Conservation (phyloP, 2,797 vertebrate species). For the Ispidina picta region DNA sequence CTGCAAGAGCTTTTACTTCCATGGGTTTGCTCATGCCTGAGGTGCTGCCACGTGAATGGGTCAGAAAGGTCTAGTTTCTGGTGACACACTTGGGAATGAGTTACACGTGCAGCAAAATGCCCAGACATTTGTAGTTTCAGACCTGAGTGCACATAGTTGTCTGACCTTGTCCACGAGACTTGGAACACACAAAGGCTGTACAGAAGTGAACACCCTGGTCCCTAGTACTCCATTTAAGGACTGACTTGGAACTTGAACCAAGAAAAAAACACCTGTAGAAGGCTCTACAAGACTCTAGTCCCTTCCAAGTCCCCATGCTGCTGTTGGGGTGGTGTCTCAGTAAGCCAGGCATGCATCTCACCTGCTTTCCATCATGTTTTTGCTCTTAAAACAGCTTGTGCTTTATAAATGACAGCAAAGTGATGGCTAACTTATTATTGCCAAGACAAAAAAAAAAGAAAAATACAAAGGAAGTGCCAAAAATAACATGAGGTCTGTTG, state of each 20-base stretch:
- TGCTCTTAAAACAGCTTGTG: neutral
- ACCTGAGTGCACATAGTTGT: neutral
- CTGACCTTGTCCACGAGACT: neutral
- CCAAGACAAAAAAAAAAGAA: neutral
- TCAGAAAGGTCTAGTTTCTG: neutral
- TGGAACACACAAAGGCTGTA: neutral
- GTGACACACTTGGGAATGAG: neutral
- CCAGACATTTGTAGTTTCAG: neutral
- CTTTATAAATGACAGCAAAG: neutral
- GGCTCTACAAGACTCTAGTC: neutral
- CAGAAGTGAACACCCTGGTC: neutral
- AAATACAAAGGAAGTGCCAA: neutral
- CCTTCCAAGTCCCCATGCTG: neutral
- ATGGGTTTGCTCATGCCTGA: fast-evolving
- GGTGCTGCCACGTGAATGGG: neutral
- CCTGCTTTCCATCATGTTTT: neutral
- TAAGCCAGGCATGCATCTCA: neutral
- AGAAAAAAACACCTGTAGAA: neutral
- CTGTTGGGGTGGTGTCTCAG: neutral
- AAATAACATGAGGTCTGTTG: neutral
- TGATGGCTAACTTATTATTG: neutral
- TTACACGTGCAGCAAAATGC: fast-evolving
- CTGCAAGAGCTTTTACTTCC: neutral
- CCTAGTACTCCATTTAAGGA: neutral
- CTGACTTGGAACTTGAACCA: neutral